phyloP scores from a whole-genome alignment of 1,140 invertebrate genomes.

The Sycobia sp. region DNA sequence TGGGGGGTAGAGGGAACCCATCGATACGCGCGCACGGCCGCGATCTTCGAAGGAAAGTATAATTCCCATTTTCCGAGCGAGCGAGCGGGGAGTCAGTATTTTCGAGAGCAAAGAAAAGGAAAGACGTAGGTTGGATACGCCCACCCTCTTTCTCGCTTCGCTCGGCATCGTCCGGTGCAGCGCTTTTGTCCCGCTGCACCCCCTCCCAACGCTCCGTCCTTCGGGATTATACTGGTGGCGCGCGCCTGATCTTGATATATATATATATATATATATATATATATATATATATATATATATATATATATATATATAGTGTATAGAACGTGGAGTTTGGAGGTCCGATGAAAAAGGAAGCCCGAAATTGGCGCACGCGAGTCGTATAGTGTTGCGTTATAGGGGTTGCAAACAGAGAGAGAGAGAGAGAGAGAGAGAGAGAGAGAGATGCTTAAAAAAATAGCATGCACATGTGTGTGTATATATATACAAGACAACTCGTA shows the following conservation, averaged over 20 bases:
- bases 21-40: background rate
- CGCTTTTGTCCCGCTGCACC: no score
- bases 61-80: slow-evolving; percentile 4
- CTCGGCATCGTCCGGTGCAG: background rate
- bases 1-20: background rate
- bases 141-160: background rate
- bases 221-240: background rate
- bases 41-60: background rate
- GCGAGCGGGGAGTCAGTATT: slow-evolving; percentile 14
- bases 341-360: background rate
- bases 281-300: no score
- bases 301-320: no score
- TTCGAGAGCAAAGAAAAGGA: background rate
- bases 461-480: no score
- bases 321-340: no score
- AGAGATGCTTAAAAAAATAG: no score
- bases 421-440: no score
- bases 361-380: background rate
- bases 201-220: slow-evolving; percentile 10
- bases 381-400: no score
- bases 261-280: no score
- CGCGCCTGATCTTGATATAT: no score
- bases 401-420: no score
- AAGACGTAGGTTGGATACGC: background rate
- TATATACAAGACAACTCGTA: no score